Base-by-base conservation (phyloP, 2,888 invertebrate genomes). In the Rhingia rostrata region DNA sequence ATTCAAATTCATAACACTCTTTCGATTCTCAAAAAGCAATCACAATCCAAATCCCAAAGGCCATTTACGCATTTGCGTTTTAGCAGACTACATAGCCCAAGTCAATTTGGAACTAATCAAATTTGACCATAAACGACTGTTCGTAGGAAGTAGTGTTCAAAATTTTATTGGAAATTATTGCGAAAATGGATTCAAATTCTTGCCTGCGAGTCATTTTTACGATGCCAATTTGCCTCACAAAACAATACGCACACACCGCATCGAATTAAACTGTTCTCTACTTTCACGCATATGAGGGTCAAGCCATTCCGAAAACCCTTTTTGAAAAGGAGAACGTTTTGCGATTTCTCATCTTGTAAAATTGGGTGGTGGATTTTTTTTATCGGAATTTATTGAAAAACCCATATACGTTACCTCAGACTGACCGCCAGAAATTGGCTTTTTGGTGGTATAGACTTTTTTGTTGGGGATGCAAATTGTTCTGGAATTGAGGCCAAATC, bases 111-210 rank as follows among this genome's bases (percentile, higher is more conserved):
- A 78, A 51, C 72, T 72, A 82, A 78, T 82, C 82, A 78, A 78
- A 78, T 12, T 35, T 45, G 47, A 66, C 35, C 66, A 77, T 78
- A 82, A 82, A 79, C 66, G 78, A 60, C 61, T 49, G 49, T 49
- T 78, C 70, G 35, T 22, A 66, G 35, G 61, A 47, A 61, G 72
- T 72, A 67, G 37, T 61, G 47, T 67, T 82, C 39, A 32, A 7
- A 72, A 33, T 82, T 82, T 78, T 82, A 82, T 82, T 82, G 61
- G 77, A 72, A 82, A 82, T 72, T 77, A 82, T 82, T 82, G 82
- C 78, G 66, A 82, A 82, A 77, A 82, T 61, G 70, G 53, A 72
- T 67, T 77, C 56, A 35, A 75, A 69, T 63, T 49, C 39, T 51
- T 58, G 51, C 60, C 43, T 63, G 37, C 3, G 60, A 69, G 69